phyloP scores from a whole-genome alignment of 2,797 vertebrate species.

The Gallinago nigripennis region DNA sequence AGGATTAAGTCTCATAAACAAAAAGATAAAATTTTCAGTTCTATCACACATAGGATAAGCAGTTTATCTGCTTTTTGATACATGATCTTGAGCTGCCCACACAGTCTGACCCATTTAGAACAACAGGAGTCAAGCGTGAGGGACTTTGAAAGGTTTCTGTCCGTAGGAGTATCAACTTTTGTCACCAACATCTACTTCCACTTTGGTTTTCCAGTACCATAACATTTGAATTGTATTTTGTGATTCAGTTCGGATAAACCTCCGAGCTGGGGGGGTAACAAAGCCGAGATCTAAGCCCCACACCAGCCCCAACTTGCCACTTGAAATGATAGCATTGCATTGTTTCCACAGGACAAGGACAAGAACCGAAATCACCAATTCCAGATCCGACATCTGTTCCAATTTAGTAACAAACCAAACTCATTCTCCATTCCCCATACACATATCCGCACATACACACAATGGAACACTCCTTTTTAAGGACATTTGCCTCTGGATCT shows the following conservation, averaged over 20 bases:
- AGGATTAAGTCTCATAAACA: not conserved
- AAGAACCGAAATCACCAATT: not conserved
- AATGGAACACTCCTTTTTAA: conserved; percentile 30
- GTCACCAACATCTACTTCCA: not conserved
- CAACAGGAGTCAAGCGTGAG: not conserved
- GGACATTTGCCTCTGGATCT: conserved; percentile 38
- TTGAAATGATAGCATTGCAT: not conserved
- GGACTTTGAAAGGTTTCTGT: not conserved
- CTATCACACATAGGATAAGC: not conserved
- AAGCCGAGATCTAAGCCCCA: not conserved
- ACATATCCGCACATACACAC: not conserved
- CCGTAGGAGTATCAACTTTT: not conserved
- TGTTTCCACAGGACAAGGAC: conserved; percentile 9
- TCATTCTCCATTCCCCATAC: conserved; percentile 4
- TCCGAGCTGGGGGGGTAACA: not conserved
- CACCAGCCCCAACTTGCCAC: not conserved
- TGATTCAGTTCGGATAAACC: not conserved
- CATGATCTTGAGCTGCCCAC: not conserved
- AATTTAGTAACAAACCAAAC: conserved; percentile 48
- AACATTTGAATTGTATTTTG: not conserved
- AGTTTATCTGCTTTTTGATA: not conserved
- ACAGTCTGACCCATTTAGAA: not conserved
- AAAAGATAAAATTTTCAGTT: not conserved
- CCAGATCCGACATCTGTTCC: conserved; percentile 33
- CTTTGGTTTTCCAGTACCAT: not conserved